These are phyloP conservation scores for Pardalotus punctatus DNA, from an alignment of 2,113 vertebrate species.

Conservation along the genomic window DNA sequence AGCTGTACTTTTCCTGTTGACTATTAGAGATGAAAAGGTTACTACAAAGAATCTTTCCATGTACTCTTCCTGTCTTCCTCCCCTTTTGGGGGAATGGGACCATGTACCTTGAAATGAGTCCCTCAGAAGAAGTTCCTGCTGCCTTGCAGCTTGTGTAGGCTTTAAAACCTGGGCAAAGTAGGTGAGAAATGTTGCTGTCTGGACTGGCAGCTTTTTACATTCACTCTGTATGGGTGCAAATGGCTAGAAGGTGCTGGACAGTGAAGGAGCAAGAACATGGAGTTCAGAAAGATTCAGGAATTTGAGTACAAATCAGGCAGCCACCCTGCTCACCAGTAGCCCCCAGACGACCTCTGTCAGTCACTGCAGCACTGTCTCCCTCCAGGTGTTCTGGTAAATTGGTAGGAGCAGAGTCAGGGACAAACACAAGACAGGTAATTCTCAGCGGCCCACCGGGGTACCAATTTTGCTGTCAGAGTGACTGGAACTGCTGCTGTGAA, in stretches of 20 bases:
- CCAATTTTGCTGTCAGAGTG: neutral
- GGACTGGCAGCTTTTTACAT: neutral
- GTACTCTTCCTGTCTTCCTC: neutral
- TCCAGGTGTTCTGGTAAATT: neutral
- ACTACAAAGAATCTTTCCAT: neutral
- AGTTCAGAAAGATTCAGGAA: neutral
- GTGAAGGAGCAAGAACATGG: neutral
- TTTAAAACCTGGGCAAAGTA: neutral
- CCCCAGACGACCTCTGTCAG: neutral
- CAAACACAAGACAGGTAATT: neutral
- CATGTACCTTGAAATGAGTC: neutral
- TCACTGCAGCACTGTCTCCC: neutral
- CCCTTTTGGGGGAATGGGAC: neutral
- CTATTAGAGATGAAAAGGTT: constrained; percentile 24
- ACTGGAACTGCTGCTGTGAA: neutral
- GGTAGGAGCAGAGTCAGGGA: neutral
- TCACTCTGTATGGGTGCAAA: neutral
- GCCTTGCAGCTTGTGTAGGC: neutral
- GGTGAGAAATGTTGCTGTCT: neutral
- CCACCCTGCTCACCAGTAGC: neutral
- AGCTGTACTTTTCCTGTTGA: constrained; percentile 22
- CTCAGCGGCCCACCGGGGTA: neutral
- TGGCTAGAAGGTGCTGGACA: neutral
- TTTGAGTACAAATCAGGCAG: neutral
- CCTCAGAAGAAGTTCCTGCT: neutral